Evolutionary conservation across 2,113 vertebrate species (phyloP), one percentile per base, ranked within the genome.

Genomic region (Typhlomys cinereus): DNA sequence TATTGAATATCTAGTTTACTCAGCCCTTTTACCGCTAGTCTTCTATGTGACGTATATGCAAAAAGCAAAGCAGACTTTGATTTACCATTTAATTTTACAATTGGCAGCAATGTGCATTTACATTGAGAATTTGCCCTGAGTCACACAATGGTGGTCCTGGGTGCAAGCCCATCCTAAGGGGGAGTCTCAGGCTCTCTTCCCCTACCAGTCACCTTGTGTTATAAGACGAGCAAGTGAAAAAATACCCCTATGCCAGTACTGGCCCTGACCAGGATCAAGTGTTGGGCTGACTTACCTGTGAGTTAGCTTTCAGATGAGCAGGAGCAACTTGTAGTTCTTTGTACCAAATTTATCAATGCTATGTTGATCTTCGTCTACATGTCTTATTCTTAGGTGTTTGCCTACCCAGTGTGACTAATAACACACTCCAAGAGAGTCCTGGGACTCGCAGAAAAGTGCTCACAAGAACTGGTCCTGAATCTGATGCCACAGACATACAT

Each of bases 381-480:
- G 31, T 23, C 50, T 54, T 5, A 5, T 36, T n/a, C 14, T 0
- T 1, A 88, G 57, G 21, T 18, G 4, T 66, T 25, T 67, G 57
- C 82, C 25, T 1, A 1, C 76, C n/a, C 27, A n/a, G 8, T 76
- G 41, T 57, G 78, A 64, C 46, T 20, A 71, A 50, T 92, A 10
- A 7, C 0, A 17, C 14, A 36, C 46, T 0, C 29, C 74, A 64
- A 54, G 73, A 66, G n/a, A 96, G 92, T 81, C 27, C 17, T 81
- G 29, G 80, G 92, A 64, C 7, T 61, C 6, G 5, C 54, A 88
- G 46, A 41, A 67, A 88, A 1, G 13, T 13, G 57, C 91, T 88
- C 90, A 62, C 71, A 84, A 85, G 48, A 82, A 92, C 90, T 78
- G 85, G 88, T 76, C 89, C 90, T 70, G 18, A 46, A 92, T 67